Percentiles rank a stretch among this genome's conserved stretches.
Conservation (phyloP, 2,113 vertebrate species). For the Xenopus tropicalis region DNA sequence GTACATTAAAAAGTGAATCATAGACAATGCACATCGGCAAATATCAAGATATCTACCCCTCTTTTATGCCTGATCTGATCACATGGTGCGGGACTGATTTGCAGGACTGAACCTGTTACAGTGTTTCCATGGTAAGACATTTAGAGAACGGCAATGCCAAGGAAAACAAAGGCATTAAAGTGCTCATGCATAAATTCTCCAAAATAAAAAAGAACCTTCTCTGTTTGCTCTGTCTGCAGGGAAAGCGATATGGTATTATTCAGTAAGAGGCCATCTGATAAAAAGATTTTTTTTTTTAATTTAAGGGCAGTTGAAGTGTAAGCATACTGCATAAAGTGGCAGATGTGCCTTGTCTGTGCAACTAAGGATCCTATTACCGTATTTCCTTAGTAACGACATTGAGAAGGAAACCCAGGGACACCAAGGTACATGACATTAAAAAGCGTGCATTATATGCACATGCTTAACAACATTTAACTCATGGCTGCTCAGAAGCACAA, state of each 20-base stretch:
- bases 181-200: no score
- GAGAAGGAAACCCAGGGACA: slow-evolving; percentile 19
- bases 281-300: slow-evolving; percentile 14
- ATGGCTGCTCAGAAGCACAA: slow-evolving; percentile 10
- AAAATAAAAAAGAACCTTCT: not conserved
- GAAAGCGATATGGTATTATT: slow-evolving; percentile 7
- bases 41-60: no score
- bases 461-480: slow-evolving; percentile 23
- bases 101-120: no score
- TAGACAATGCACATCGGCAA: no score
- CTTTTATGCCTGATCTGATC: no score
- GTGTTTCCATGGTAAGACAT: no score
- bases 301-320: slow-evolving; percentile 4
- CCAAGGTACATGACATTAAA: slow-evolving; percentile 29
- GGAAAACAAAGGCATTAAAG: no score
- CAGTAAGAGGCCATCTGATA: not conserved
- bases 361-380: slow-evolving; percentile 23
- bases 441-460: slow-evolving; percentile 13
- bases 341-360: slow-evolving; percentile 37
- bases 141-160: no score
- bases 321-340: slow-evolving; percentile 26
- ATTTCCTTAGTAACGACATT: slow-evolving; percentile 39
- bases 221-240: not conserved
- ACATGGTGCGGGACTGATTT: no score
- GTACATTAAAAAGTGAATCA: no score